phyloP scores from a whole-genome alignment of 2,113 vertebrate species.

The Boulengeromyrus knoepffleri region DNA sequence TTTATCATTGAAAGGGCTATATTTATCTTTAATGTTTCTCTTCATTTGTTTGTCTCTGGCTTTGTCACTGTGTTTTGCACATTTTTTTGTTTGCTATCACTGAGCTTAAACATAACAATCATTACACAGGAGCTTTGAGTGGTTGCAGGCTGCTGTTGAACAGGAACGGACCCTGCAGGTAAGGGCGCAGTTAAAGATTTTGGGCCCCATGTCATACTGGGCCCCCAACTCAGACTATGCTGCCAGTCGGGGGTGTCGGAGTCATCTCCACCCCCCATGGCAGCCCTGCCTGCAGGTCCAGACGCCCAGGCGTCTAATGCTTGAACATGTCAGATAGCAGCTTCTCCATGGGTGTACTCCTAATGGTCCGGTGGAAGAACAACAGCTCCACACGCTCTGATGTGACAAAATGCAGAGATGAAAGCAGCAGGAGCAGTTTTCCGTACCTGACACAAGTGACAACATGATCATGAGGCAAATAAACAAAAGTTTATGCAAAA shows the following conservation, averaged over 20 bases:
- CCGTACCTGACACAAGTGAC: conserved; percentile 51
- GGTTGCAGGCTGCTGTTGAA: neutral
- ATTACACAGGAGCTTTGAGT: neutral
- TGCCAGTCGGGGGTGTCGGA: neutral
- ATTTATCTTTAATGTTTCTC: neutral
- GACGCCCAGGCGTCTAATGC: conserved; percentile 52
- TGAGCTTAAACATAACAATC: neutral
- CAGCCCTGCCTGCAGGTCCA: neutral
- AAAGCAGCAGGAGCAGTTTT: conserved; percentile 84
- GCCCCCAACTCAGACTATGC: neutral
- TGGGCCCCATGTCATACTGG: neutral
- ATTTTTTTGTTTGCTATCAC: neutral
- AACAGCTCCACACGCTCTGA: conserved; percentile 86
- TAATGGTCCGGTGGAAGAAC: conserved; percentile 87
- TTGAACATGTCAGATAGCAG: conserved; percentile 94
- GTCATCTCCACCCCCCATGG: neutral
- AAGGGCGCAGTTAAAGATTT: neutral
- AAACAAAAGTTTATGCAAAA: neutral
- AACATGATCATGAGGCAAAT: conserved; percentile 52
- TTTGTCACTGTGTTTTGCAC: neutral
- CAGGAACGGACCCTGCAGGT: neutral
- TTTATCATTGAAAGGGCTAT: neutral
- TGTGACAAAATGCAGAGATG: conserved; percentile 76
- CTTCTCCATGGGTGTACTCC: conserved; percentile 90
- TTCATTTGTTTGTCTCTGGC: neutral